These are phyloP conservation scores for Microctonus aethiopoides DNA, from an alignment of 2,888 invertebrate species.

Conservation along the genomic window DNA sequence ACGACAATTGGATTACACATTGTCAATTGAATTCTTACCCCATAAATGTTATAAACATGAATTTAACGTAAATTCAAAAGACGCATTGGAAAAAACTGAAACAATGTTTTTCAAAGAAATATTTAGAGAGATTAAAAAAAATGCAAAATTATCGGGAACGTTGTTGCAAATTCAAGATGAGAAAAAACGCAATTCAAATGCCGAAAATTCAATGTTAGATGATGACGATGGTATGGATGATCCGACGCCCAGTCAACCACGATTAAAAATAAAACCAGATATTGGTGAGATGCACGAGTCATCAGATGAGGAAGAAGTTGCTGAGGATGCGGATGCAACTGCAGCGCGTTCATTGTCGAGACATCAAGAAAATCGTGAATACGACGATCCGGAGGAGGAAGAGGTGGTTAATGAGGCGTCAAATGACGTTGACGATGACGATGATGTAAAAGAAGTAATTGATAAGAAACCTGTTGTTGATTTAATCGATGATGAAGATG, in stretches of 20 bases:
- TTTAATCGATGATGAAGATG: conserved; percentile 41
- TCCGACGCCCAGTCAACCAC: not conserved
- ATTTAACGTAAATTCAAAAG: conserved; percentile 77
- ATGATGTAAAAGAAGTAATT: conserved; percentile 53
- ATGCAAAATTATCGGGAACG: conserved; percentile 70
- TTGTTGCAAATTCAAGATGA: conserved; percentile 67
- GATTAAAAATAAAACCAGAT: conserved; percentile 36
- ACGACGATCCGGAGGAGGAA: conserved; percentile 69
- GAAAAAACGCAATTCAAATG: conserved; percentile 58
- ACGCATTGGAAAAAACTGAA: conserved; percentile 81
- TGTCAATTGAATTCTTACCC: conserved; percentile 82
- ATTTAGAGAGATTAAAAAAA: conserved; percentile 73
- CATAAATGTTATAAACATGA: conserved; percentile 78
- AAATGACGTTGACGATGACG: conserved; percentile 53
- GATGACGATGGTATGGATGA: conserved; percentile 66
- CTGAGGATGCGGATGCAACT: conserved; percentile 69
- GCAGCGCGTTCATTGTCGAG: conserved; percentile 57
- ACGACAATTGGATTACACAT: conserved; percentile 72
- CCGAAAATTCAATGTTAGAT: conserved; percentile 58
- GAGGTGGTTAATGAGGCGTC: conserved; percentile 66
- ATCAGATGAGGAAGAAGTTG: conserved; percentile 77
- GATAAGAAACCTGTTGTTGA: conserved; percentile 30
- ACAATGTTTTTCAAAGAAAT: conserved; percentile 76
- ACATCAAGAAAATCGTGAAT: conserved; percentile 69
- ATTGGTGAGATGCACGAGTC: conserved; percentile 68